phyloP scores from a whole-genome alignment of 2,113 vertebrate species.

The Pseudois nayaur region DNA sequence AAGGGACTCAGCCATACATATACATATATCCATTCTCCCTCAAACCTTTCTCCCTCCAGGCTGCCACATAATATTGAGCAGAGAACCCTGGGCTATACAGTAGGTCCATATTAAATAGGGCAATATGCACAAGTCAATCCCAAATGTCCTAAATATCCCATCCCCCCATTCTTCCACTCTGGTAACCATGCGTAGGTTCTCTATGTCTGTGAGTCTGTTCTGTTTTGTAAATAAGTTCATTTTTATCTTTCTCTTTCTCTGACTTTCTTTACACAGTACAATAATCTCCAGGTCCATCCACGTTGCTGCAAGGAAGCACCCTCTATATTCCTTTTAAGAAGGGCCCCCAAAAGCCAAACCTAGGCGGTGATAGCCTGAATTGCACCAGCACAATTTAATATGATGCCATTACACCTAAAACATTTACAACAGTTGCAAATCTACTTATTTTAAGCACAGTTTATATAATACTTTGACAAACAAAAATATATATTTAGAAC shows the following conservation, averaged over 20 bases:
- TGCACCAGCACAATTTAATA: constrained; percentile 81
- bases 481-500: constrained; percentile 89
- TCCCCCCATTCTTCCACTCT: background rate
- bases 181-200: background rate
- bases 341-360: constrained; percentile 75
- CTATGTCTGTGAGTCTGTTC: background rate
- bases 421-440: constrained; percentile 68
- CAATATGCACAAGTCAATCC: background rate
- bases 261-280: background rate
- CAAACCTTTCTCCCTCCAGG: background rate
- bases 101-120: background rate
- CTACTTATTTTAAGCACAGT: constrained; percentile 76
- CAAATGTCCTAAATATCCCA: background rate
- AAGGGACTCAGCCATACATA: background rate
- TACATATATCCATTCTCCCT: background rate
- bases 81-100: background rate
- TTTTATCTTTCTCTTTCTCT: background rate
- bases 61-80: background rate
- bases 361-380: constrained; percentile 76
- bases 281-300: background rate
- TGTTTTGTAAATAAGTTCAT: background rate
- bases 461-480: constrained; percentile 85
- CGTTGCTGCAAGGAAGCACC: constrained; percentile 66
- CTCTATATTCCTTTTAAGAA: constrained; percentile 79
- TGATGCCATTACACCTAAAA: constrained; percentile 76